These are phyloP conservation scores for Girardinus metallicus DNA, from an alignment of 2,797 vertebrate species.

Conservation along the genomic window DNA sequence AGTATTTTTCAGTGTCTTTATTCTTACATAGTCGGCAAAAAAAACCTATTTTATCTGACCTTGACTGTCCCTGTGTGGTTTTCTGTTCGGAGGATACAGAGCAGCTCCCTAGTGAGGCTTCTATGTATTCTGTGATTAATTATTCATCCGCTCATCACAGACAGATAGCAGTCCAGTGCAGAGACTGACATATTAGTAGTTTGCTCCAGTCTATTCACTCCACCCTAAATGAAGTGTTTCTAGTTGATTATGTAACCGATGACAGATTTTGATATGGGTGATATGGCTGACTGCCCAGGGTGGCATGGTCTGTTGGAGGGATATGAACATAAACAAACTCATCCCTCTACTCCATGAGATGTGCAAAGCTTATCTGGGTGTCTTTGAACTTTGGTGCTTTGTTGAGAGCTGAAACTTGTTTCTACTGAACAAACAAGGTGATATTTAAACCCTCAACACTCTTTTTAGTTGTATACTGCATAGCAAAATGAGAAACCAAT, in stretches of 20 bases:
- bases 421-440: neutral
- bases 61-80: constrained; percentile 75
- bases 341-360: neutral
- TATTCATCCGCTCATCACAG: constrained; percentile 77
- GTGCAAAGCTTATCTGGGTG: neutral
- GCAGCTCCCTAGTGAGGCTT: constrained; percentile 71
- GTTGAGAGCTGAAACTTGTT: too few species aligned
- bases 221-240: constrained; percentile 63
- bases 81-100: constrained; percentile 70
- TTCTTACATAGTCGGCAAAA: constrained; percentile 63
- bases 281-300: neutral
- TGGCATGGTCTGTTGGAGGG: neutral
- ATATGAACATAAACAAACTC: neutral
- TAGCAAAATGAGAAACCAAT: neutral
- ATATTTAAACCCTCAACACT: neutral
- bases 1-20: constrained; percentile 74
- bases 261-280: constrained; percentile 7
- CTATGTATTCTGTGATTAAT: constrained; percentile 82
- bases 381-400: too few species aligned
- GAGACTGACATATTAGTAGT: constrained; percentile 63
- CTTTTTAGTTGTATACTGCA: neutral
- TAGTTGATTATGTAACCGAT: constrained; percentile 58
- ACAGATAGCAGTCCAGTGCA: constrained; percentile 69
- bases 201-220: constrained; percentile 57
- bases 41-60: constrained; percentile 82